Base-by-base conservation (phyloP, 2,888 invertebrate species). In the Entomobrya proxima region DNA sequence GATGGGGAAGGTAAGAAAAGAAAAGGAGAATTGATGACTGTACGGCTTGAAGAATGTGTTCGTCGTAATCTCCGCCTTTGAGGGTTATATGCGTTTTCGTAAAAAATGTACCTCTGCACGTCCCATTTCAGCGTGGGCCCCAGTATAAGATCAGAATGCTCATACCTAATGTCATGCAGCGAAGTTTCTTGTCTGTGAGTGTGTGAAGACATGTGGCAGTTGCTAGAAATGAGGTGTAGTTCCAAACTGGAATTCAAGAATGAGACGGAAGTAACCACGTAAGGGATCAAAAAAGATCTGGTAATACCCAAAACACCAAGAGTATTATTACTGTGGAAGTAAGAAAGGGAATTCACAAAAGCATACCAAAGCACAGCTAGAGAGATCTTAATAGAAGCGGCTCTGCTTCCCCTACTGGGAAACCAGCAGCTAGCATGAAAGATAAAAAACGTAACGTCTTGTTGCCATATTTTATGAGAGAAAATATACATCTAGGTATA, bases 211-310 rank as follows among this genome's bases (percentile, higher is more conserved):
- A 69, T 72, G 72, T 72, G 72, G 72, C 72, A 72, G 47, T 47
- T 47, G 47, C 24, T 47, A 40, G 35, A 80, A 69, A 69, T 80
- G 52, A 52, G 69, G 61, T 79, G 64, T 50, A 40, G 64, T 50
- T 64, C 47, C 50, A 80, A 64, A 40, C 55, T 64, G 78, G 78
- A 79, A 79, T 69, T 27, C 79, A 55, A 61, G 75, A 50, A 75
- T 32, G 44, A 75, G 81, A 81, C 72, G 44, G 75, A 75, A 75
- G 75, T 61, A 82, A 82, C 74, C 82, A 82, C 75, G 75, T 75
- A 75, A 82, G 82, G 82, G 82, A 82, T 82, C 82, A 82, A 82
- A 75, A 82, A 82, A 82, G 82, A 82, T 82, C 75, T 82, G 75
- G 74, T 82, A 82, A 82, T 75, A 82, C 82, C 82, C 82, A 74